Evolutionary conservation across 2,797 vertebrate species (phyloP).

Genomic region (Amniataba percoides): DNA sequence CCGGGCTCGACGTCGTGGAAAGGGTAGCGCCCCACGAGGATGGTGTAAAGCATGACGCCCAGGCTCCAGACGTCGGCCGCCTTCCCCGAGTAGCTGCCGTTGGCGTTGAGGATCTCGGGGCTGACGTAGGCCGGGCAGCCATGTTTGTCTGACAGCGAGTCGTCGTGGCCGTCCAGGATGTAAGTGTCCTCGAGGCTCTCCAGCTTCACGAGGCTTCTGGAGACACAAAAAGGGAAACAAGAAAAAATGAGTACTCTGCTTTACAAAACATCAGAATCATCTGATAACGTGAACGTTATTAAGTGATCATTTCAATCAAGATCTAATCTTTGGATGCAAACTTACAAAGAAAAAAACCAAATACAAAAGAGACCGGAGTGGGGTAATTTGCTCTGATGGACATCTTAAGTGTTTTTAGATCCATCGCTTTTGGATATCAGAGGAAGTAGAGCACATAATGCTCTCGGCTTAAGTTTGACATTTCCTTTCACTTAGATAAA

Average conservation of each 20-base stretch:
- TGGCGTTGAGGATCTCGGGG: slow-evolving; percentile 98
- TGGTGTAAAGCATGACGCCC: slow-evolving; percentile 99
- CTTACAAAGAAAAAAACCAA: not conserved
- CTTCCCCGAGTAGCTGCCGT: slow-evolving; percentile 98
- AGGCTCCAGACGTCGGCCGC: slow-evolving; percentile 99
- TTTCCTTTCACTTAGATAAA: slow-evolving; percentile 68
- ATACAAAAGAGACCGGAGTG: slow-evolving; percentile 39
- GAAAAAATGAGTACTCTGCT: not conserved
- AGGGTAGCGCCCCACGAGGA: slow-evolving; percentile 98
- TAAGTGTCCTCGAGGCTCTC: slow-evolving; percentile 98
- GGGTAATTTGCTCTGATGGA: slow-evolving; percentile 56
- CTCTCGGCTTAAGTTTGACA: slow-evolving; percentile 67
- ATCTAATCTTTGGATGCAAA: slow-evolving; percentile 6
- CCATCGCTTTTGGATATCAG: slow-evolving; percentile 57
- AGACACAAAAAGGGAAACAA: slow-evolving; percentile 21
- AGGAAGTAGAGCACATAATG: slow-evolving; percentile 65
- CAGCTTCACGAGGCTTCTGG: slow-evolving; percentile 94
- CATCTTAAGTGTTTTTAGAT: slow-evolving; percentile 57
- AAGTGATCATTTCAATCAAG: not conserved
- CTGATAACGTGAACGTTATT: not conserved
- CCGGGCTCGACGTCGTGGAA: slow-evolving; percentile 99
- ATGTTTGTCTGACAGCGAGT: slow-evolving; percentile 98
- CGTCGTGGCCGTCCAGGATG: slow-evolving; percentile 92
- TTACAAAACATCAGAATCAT: not conserved
- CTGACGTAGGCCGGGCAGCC: slow-evolving; percentile 99